Conservation (phyloP, 2,797 vertebrate genomes). For the Amphiprion clarkii region DNA sequence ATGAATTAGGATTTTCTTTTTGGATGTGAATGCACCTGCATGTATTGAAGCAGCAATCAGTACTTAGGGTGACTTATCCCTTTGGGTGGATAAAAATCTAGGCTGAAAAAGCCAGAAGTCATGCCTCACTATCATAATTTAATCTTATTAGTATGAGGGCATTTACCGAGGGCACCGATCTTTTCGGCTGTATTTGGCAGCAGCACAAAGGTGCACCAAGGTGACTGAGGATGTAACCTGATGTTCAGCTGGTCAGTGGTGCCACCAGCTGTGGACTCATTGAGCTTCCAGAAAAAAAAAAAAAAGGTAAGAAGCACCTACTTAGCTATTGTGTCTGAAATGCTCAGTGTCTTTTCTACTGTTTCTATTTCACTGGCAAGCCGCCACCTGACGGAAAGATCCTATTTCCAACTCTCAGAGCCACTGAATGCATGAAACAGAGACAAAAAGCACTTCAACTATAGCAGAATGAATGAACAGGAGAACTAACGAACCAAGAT, state of each 20-base stretch:
- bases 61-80: not conserved
- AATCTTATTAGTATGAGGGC: constrained; percentile 5
- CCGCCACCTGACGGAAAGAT: not conserved
- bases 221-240: constrained; percentile 28
- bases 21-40: not conserved
- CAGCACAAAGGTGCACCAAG: constrained; percentile 9
- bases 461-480: not conserved
- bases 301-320: constrained; percentile 23
- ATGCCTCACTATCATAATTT: not conserved
- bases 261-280: constrained; percentile 11
- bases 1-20: not conserved
- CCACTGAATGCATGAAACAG: not conserved
- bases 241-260: constrained; percentile 22
- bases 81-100: not conserved
- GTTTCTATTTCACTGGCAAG: constrained; percentile 19
- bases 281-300: constrained; percentile 27
- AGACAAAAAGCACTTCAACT: not conserved
- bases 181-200: constrained; percentile 5
- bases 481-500: not conserved
- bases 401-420: constrained; percentile 1
- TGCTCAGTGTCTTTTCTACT: not conserved
- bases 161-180: constrained; percentile 1
- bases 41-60: not conserved
- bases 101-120: not conserved
- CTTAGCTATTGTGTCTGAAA: constrained; percentile 26